These are phyloP conservation scores for Leptatherina wallacei DNA, from an alignment of 2,797 vertebrate genomes.

Conservation along the genomic window DNA sequence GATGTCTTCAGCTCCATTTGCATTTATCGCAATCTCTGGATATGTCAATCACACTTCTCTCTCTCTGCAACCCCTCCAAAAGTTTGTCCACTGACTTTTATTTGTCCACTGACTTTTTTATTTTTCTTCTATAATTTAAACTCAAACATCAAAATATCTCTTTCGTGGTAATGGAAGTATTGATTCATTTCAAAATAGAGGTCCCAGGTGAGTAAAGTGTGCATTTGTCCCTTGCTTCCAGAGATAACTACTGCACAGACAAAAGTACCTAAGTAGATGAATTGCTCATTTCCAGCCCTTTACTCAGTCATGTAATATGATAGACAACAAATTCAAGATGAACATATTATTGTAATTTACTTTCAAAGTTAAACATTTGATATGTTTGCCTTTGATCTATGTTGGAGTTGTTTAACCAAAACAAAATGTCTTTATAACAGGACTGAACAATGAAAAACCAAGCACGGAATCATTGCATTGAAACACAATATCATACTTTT, in stretches of 20 bases:
- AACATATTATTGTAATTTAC: background rate
- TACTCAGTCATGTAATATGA: background rate
- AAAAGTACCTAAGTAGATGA: background rate
- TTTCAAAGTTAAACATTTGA: background rate
- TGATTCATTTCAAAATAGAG: no score
- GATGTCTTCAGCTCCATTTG: no score
- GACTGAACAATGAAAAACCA: background rate
- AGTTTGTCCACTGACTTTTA: background rate
- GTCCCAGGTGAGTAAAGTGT: no score
- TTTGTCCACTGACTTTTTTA: background rate
- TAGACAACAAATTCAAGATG: background rate
- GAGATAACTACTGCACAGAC: background rate
- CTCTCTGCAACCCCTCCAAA: background rate
- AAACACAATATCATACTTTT: background rate
- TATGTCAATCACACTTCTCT: no score
- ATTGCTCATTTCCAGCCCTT: background rate
- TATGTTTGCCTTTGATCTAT: background rate
- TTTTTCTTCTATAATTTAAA: background rate
- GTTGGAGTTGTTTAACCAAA: background rate
- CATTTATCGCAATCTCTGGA: no score
- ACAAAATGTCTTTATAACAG: background rate
- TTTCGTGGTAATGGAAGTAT: background rate
- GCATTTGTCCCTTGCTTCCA: no score
- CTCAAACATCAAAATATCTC: background rate
- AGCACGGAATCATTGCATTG: background rate